phyloP scores from a whole-genome alignment of 2,888 invertebrate genomes.

The Helicoverpa assulta region DNA sequence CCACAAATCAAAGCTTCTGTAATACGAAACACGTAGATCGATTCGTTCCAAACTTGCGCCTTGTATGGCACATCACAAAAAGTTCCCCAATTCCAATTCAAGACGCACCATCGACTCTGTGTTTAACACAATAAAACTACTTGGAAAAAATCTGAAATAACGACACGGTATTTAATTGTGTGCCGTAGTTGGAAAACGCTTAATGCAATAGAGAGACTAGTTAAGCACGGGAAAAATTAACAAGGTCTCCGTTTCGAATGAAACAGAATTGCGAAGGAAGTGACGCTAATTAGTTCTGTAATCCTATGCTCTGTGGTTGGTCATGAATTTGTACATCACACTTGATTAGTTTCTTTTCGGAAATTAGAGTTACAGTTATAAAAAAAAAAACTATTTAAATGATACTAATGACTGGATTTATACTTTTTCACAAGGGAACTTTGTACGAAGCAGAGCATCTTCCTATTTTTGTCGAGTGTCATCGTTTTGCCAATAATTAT shows the following conservation, averaged over 20 bases:
- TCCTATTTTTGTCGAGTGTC: too few species aligned
- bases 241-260: constrained; percentile 72
- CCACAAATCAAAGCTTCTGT: constrained; percentile 77
- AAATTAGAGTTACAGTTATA: constrained; percentile 20
- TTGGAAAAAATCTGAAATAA: constrained; percentile 56
- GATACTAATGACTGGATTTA: background rate
- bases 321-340: constrained; percentile 61
- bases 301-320: constrained; percentile 72
- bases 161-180: constrained; percentile 56
- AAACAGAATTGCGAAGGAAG: constrained; percentile 72
- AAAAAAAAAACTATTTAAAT: background rate
- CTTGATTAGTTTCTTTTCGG: constrained; percentile 65
- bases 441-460: too few species aligned
- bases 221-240: constrained; percentile 75
- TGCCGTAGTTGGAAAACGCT: constrained; percentile 65
- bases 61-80: constrained; percentile 78
- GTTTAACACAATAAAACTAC: constrained; percentile 63
- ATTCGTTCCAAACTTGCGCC: constrained; percentile 83
- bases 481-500: too few species aligned
- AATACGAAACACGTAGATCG: constrained; percentile 84
- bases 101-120: constrained; percentile 61
- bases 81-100: constrained; percentile 73
- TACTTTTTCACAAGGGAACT: too few species aligned
- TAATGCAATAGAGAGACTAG: constrained; percentile 65
- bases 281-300: constrained; percentile 73